phyloP scores from a whole-genome alignment of 1,140 invertebrate species.

The Nasonia vitripennis region DNA sequence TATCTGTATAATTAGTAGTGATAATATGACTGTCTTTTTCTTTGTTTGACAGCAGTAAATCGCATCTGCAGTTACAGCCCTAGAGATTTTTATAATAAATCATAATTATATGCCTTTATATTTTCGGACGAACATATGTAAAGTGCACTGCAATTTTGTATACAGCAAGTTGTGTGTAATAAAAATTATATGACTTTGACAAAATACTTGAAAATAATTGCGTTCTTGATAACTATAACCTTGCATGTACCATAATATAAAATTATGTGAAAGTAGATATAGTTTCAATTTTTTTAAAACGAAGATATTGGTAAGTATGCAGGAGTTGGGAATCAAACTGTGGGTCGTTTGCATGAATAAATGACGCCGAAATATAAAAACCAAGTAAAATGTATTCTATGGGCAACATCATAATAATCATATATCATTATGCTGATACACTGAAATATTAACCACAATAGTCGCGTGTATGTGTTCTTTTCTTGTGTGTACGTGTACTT shows the following conservation, averaged over 20 bases:
- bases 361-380: conserved; percentile 68
- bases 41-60: conserved; percentile 40
- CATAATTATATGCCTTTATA: conserved; percentile 50
- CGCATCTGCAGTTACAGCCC: conserved; percentile 38
- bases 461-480: conserved; percentile 62
- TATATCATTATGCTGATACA: conserved; percentile 74
- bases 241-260: neutral
- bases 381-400: conserved; percentile 76
- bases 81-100: conserved; percentile 46
- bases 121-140: conserved; percentile 52
- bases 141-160: conserved; percentile 56
- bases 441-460: conserved; percentile 73
- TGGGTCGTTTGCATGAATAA: neutral
- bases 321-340: conserved; percentile 10
- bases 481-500: conserved; percentile 54
- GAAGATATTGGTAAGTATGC: neutral
- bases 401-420: conserved; percentile 74
- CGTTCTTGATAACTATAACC: neutral
- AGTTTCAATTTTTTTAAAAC: neutral
- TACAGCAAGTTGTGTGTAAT: conserved; percentile 56
- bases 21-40: conserved; percentile 43
- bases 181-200: conserved; percentile 52
- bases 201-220: conserved; percentile 19
- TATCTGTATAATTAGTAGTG: conserved; percentile 32
- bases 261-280: neutral